Conservation (phyloP, 2,888 invertebrate genomes). For the Apotomis capreana region DNA sequence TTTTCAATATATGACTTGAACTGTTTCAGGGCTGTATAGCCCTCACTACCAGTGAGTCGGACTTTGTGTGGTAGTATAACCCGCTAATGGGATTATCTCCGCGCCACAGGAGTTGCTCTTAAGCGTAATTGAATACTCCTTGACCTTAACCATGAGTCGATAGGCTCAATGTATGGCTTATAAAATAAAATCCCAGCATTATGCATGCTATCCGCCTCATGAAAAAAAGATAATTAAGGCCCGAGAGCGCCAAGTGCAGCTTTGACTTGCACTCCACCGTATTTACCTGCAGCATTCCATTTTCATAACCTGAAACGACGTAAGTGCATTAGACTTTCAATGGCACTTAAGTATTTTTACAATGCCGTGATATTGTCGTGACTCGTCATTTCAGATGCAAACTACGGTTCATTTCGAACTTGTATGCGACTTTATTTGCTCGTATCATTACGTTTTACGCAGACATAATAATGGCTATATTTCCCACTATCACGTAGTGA, state of each 20-base stretch:
- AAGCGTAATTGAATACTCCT: too few relatives aligned
- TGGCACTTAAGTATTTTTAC: not conserved
- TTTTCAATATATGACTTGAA: too few relatives aligned
- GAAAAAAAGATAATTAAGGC: slow-evolving; percentile 29
- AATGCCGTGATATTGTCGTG: slow-evolving; percentile 3
- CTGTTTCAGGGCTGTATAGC: too few relatives aligned
- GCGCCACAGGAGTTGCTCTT: too few relatives aligned
- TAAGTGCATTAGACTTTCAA: not conserved
- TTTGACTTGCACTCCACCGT: slow-evolving; percentile 31
- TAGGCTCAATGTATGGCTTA: not conserved
- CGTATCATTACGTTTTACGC: not conserved
- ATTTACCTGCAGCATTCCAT: slow-evolving; percentile 18
- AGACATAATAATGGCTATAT: not conserved
- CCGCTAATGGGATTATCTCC: too few relatives aligned
- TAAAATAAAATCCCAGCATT: not conserved
- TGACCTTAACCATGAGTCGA: too few relatives aligned
- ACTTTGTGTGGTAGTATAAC: too few relatives aligned
- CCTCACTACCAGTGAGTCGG: too few relatives aligned
- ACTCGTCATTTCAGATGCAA: slow-evolving; percentile 19
- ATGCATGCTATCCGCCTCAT: slow-evolving; percentile 1
- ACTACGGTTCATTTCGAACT: slow-evolving; percentile 18
- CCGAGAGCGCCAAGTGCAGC: slow-evolving; percentile 9
- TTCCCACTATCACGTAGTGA: not conserved
- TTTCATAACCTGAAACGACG: not conserved
- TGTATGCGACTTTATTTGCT: not conserved